A percentile compares a stretch with the other conserved stretches of the same genome.
Conservation (phyloP, 2,797 vertebrate species). For the Bryconaethiops microstoma region DNA sequence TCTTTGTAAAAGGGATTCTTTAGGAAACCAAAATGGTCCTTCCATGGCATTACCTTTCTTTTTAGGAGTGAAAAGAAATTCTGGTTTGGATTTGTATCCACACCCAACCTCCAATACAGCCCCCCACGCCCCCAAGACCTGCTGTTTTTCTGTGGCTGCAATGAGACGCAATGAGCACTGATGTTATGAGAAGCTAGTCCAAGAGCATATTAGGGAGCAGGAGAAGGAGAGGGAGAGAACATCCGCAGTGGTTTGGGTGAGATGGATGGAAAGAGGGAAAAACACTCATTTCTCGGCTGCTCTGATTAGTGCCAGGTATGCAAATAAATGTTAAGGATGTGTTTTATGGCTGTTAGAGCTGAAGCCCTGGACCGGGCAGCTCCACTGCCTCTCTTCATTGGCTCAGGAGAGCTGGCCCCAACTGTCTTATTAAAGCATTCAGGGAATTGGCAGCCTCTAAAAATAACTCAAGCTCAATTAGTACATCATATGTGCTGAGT, state of each 20-base stretch:
- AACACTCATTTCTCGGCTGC: constrained; percentile 49
- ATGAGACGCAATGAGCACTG: constrained; percentile 51
- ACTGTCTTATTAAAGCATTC: constrained; percentile 65
- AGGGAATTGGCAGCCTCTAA: constrained; percentile 58
- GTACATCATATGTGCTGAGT: constrained; percentile 53
- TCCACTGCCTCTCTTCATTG: constrained; percentile 45
- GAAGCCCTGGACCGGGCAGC: constrained; percentile 47
- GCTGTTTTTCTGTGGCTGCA: constrained; percentile 41
- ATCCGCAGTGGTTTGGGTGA: not conserved
- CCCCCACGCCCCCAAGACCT: not conserved
- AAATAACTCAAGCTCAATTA: constrained; percentile 66
- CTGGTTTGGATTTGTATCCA: not conserved
- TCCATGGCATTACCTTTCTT: too few species aligned
- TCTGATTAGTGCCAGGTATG: constrained; percentile 55
- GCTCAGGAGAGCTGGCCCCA: constrained; percentile 65
- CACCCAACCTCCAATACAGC: not conserved
- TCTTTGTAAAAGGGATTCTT: too few species aligned
- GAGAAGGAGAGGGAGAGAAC: constrained; percentile 9
- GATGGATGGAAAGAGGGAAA: constrained; percentile 14
- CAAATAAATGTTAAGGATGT: constrained; percentile 58
- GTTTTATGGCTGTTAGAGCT: constrained; percentile 52
- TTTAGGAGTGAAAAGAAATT: not conserved
- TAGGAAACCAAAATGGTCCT: too few species aligned
- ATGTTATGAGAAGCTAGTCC: constrained; percentile 40
- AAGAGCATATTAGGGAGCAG: constrained; percentile 44